Percentiles rank a stretch among this genome's conserved stretches.
Conservation (phyloP, 2,888 invertebrate species). For the Dicyrtoma fusca region DNA sequence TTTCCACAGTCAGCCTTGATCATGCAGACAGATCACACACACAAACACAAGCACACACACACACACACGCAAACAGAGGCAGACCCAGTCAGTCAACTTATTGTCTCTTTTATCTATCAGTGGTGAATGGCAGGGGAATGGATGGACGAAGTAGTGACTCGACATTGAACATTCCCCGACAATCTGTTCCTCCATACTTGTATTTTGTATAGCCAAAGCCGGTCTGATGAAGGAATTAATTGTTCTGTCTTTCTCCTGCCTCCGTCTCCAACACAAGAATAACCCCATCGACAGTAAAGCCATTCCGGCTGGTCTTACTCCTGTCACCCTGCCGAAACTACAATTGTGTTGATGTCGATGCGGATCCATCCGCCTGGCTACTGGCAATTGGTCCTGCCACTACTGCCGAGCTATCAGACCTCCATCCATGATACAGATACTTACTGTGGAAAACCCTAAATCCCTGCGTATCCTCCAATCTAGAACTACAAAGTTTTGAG, state of each 20-base stretch:
- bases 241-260: constrained; percentile 36
- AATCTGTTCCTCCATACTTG: constrained; percentile 17
- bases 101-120: too few relatives aligned
- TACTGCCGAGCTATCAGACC: not conserved
- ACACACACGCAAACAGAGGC: too few relatives aligned
- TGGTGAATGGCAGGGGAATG: not conserved
- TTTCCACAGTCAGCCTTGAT: too few relatives aligned
- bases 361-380: not conserved
- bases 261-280: not conserved
- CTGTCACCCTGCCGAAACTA: too few relatives aligned
- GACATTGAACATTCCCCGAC: not conserved
- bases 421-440: not conserved
- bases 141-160: not conserved
- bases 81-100: too few relatives aligned
- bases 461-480: too few relatives aligned
- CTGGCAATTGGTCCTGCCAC: not conserved
- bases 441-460: too few relatives aligned
- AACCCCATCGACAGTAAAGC: too few relatives aligned
- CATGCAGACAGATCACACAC: too few relatives aligned
- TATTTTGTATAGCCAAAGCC: constrained; percentile 9
- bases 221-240: constrained; percentile 35
- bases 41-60: too few relatives aligned
- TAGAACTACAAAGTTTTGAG: too few relatives aligned
- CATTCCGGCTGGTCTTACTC: too few relatives aligned
- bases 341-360: not conserved